phyloP scores from a whole-genome alignment of 2,113 vertebrate species.

The Eretmodus cyanostictus region DNA sequence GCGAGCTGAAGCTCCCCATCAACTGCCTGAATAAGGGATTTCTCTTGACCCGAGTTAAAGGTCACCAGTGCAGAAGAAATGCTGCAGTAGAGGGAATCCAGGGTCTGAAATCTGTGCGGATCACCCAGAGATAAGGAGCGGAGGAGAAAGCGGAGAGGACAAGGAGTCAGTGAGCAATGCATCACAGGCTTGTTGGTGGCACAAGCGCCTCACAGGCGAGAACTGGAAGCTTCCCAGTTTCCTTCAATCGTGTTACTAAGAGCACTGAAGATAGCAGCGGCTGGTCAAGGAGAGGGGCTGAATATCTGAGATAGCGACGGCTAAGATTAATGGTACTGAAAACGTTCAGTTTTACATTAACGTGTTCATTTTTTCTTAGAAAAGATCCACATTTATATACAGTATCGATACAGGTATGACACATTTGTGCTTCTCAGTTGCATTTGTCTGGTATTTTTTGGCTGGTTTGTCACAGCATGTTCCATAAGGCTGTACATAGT shows the following conservation, averaged over 20 bases:
- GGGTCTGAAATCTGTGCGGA: conserved; percentile 14
- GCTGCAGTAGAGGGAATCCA: conserved; percentile 27
- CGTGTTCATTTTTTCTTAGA: background rate
- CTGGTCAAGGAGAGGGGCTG: background rate
- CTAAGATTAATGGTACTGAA: background rate
- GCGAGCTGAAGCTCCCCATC: background rate
- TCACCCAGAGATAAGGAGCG: conserved; percentile 29
- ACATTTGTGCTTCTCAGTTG: background rate
- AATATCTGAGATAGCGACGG: background rate
- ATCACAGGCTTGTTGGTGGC: background rate
- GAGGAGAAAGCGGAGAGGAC: background rate
- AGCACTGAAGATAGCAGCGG: background rate
- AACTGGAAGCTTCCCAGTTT: background rate
- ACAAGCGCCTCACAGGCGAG: background rate
- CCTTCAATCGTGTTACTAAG: background rate
- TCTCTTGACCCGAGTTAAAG: conserved; percentile 27
- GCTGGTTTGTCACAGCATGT: background rate
- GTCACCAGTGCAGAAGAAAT: conserved; percentile 27
- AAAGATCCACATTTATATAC: background rate
- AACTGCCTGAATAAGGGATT: conserved; percentile 30
- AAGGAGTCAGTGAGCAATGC: background rate
- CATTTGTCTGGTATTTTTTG: background rate
- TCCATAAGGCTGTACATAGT: background rate
- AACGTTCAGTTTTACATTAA: background rate
- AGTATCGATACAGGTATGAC: background rate